Evolutionary conservation across 1,140 invertebrate genomes (phyloP), one percentile per base, ranked within the genome.

Genomic region (Phocides pigmalion): DNA sequence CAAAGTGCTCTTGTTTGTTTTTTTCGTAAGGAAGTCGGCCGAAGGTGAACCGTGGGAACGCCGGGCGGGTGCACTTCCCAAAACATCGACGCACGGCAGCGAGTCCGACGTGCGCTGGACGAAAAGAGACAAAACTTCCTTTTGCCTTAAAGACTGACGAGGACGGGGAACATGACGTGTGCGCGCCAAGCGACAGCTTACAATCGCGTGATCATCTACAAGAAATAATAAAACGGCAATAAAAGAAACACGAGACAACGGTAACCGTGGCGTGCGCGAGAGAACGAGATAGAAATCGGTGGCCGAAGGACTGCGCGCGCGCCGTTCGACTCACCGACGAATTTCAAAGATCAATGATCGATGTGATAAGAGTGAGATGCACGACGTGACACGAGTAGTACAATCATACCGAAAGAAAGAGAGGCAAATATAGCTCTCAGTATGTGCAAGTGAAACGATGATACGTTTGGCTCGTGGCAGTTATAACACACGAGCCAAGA

Each of bases 191-290:
- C 88, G 89, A 89, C 87, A 89, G 87, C 89, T 85, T 79, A 86
- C 89, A 87, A 89, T 91, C 89, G 85, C 89, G 87, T 89, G 89
- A 91, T 90, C 85, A 87, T 89, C 87, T 87, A 90, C 87, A 90
- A 90, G 88, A 89, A 90, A 90, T 90, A 90, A 90, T 90, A 90
- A 90, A 89, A 90, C 87, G 84, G 82, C 85, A 87, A 90, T 90
- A 90, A 89, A 90, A 91, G 89, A 89, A 88, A 88, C 82, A 79
- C 81, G 85, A 89, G 88, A 88, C 82, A 84, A 80, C 81, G 66
- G 74, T 82, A 84, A 82, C 70, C 61, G 74, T 73, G 64, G 72
- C 64, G 73, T 62, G 73, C 72, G 81, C 74, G 79, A 63, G 74
- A 39, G 81, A 84, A 78, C 70, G 84, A 72, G 87, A 86, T 68